Conservation (phyloP, 1,140 invertebrate genomes). For the Rhopalosiphum padi region DNA sequence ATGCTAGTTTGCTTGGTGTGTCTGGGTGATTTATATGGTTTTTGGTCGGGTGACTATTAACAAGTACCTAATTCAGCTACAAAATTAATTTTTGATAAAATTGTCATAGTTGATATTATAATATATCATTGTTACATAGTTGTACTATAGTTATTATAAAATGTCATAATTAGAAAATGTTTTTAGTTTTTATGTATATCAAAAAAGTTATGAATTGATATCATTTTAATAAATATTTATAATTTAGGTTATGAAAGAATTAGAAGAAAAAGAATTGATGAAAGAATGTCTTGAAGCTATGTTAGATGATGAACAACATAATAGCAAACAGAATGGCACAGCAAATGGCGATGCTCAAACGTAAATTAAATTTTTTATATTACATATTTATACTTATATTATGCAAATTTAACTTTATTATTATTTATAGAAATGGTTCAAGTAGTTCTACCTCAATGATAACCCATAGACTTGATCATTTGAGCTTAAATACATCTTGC, state of each 20-base stretch:
- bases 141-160: no score
- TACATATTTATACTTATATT: background rate
- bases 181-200: background rate
- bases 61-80: no score
- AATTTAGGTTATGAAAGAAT: constrained; percentile 78
- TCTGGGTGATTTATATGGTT: no score
- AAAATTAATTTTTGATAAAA: no score
- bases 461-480: constrained; percentile 27
- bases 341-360: constrained; percentile 49
- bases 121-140: no score
- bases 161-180: background rate
- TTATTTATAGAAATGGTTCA: constrained; percentile 39
- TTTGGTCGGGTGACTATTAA: no score
- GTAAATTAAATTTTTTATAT: constrained; percentile 1
- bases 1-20: no score
- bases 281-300: constrained; percentile 85
- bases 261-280: constrained; percentile 87
- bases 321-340: background rate
- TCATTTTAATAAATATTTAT: background rate
- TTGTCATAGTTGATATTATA: no score
- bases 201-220: background rate
- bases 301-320: constrained; percentile 73
- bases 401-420: background rate
- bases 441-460: constrained; percentile 50
- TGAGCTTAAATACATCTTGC: constrained; percentile 52